Conservation (phyloP, 2,888 invertebrate species). For the Beris morrisii region DNA sequence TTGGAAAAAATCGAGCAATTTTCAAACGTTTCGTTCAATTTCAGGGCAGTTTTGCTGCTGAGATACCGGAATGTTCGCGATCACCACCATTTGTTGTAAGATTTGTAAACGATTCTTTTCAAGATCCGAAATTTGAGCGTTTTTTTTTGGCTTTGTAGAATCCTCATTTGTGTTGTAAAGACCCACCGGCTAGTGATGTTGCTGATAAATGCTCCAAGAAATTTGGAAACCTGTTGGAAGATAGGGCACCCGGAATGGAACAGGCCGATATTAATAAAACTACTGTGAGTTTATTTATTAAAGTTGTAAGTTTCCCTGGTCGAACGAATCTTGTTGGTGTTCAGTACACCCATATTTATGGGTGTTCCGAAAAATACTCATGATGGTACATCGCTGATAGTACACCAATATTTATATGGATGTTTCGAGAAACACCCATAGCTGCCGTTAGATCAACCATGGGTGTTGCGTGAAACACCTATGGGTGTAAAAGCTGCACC, state of each 20-base stretch:
- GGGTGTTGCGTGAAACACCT: no score
- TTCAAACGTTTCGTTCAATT: background rate
- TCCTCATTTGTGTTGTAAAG: slow-evolving; percentile 50
- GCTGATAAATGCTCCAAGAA: slow-evolving; percentile 48
- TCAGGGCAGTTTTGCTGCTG: slow-evolving; percentile 34
- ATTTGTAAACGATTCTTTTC: background rate
- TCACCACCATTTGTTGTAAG: slow-evolving; percentile 53
- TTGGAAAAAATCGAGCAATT: no score
- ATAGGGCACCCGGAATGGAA: slow-evolving; percentile 35
- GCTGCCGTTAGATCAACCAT: no score
- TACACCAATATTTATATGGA: background rate
- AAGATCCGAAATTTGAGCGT: background rate
- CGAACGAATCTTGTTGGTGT: no score
- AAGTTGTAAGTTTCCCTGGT: no score
- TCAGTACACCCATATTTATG: no score
- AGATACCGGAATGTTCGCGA: slow-evolving; percentile 48
- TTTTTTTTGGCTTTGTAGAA: slow-evolving; percentile 43
- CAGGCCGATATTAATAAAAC: slow-evolving; percentile 5
- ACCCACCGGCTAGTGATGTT: slow-evolving; percentile 49
- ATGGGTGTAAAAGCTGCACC: no score
- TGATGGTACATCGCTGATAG: background rate
- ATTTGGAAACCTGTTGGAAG: slow-evolving; percentile 43
- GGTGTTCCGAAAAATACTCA: background rate
- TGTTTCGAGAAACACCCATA: no score
- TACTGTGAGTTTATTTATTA: slow-evolving; percentile 10